Evolutionary conservation across 1,140 invertebrate species (phyloP).

Genomic region (Hyles vespertilio): DNA sequence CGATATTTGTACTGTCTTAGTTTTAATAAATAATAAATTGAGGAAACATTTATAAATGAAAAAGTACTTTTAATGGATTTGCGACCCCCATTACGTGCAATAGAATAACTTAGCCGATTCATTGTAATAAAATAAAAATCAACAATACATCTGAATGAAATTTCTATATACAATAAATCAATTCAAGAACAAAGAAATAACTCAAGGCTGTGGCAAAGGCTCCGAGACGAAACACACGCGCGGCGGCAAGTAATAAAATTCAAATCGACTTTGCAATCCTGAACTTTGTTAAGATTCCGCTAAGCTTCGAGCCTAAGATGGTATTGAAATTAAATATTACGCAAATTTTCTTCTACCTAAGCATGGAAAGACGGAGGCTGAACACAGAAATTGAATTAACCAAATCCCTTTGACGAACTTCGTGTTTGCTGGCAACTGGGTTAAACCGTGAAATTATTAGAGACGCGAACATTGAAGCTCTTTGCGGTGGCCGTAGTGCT

Average conservation of each 20-base stretch:
- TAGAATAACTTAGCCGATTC: no score
- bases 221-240: constrained; percentile 4
- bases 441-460: constrained; percentile 41
- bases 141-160: no score
- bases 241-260: constrained; percentile 17
- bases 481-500: constrained; percentile 25
- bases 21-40: no score
- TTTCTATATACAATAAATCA: no score
- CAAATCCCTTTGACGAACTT: constrained; percentile 48
- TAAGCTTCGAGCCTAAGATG: constrained; percentile 30
- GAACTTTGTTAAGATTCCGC: constrained; percentile 28
- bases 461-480: constrained; percentile 19
- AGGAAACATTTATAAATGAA: no score
- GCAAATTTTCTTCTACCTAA: constrained; percentile 37
- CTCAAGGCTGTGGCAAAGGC: no score
- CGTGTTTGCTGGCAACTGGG: constrained; percentile 35
- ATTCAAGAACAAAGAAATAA: no score
- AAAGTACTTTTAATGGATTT: no score
- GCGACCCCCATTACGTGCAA: no score
- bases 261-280: constrained; percentile 26
- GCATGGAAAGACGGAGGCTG: constrained; percentile 29
- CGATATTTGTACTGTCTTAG: no score
- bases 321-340: constrained; percentile 42
- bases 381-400: constrained; percentile 48
- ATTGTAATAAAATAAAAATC: no score